Base-by-base conservation (phyloP, 2,113 vertebrate species). In the Notarius lentiginosus region DNA sequence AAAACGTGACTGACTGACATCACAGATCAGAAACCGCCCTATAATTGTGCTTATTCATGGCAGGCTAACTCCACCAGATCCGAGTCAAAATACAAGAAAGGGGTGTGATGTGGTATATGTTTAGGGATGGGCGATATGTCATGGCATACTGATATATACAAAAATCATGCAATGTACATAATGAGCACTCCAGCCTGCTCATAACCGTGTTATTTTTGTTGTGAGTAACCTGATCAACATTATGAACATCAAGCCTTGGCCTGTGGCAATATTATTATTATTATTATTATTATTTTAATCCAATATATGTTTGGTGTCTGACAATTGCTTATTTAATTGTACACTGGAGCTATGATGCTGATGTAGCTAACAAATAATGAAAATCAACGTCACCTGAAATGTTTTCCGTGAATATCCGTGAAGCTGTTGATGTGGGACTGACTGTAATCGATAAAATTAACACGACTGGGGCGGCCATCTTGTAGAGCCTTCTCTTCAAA, bases 31-130 rank as follows among this genome's bases (percentile, higher is more conserved):
- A 80, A 60, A 18, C 56, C 53, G 53, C 53, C 24, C 51, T 18
- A 8, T 41, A 22, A 22, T 80, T 81, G 9, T 61, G 79, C 34
- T 81, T 81, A 81, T 81, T 61, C 79, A 81, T 81, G 34, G 30
- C 49, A 61, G 18, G 56, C 30, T 81, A 27, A 27, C n/a, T 79
- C 7, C 15, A 30, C 24, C 51, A 27, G 24, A 24, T 53, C 73
- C 12, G 22, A 77, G 75, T 12, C 12, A 15, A 24, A 53, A 53
- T 49, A n/a, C 75, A 15, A 53, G 56, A 80, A 41, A 60, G 18
- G 30, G 56, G 56, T 0, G 5, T 0, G 79, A 18, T 9, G 15
- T 18, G 77, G n/a, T 58, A 27, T 17, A 30, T 58, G 27, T 18
- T 80, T 1, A 11, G 27, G 18, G 72, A 49, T 12, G 68, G 68